phyloP scores from a whole-genome alignment of 2,888 invertebrate species.

The Drosophila demipolita region DNA sequence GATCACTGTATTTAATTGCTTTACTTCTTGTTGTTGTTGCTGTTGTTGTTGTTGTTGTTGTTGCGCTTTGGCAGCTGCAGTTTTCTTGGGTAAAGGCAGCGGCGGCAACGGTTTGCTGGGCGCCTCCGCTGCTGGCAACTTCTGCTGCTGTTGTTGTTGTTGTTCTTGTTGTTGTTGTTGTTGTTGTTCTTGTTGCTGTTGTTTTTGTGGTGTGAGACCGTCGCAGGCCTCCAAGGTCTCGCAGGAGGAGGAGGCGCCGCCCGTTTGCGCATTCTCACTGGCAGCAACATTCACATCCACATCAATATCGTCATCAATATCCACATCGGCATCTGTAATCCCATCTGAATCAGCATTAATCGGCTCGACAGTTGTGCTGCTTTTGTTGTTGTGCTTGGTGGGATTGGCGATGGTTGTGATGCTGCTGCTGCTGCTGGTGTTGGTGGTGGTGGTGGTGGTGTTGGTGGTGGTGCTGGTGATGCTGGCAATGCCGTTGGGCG shows the following conservation, averaged over 20 bases:
- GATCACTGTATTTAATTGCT: constrained; percentile 52
- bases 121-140: constrained; percentile 57
- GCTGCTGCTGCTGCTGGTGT: constrained; percentile 2
- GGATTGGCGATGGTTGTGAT: not conserved
- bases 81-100: constrained; percentile 70
- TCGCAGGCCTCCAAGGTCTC: constrained; percentile 82
- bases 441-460: not conserved
- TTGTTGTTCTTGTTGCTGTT: not conserved
- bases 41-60: constrained; percentile 56
- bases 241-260: constrained; percentile 81
- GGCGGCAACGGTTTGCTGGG: constrained; percentile 82
- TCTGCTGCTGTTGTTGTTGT: constrained; percentile 11
- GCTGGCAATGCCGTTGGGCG: constrained; percentile 43
- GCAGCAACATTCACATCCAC: constrained; percentile 4
- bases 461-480: not conserved
- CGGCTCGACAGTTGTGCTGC: constrained; percentile 1
- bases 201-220: constrained; percentile 51
- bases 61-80: constrained; percentile 44
- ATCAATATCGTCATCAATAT: constrained; percentile 29
- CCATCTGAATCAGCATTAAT: constrained; percentile 26
- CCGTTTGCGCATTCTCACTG: constrained; percentile 38
- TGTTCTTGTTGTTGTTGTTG: constrained; percentile 12
- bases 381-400: not conserved
- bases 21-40: constrained; percentile 51
- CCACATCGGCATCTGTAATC: constrained; percentile 21